Evolutionary conservation across 2,888 invertebrate species (phyloP), one percentile per base, ranked within the genome.

Genomic region (Dione vanillae): DNA sequence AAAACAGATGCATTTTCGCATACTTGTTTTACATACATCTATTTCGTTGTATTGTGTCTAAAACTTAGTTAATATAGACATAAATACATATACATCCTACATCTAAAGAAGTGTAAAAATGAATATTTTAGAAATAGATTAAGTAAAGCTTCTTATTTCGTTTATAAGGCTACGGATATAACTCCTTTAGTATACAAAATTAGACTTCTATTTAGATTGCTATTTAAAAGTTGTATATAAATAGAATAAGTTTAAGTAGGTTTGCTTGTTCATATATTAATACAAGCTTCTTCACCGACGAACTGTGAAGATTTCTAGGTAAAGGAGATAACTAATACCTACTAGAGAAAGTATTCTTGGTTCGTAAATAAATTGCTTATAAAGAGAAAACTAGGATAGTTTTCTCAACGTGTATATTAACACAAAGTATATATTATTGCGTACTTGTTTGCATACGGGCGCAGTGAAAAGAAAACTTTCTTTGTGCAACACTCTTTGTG

Each of bases 401-500:
- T 59, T 61, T 20, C 59, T 61, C 27, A 16, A 19, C 1, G 35
- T 49, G 9, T 16, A 40, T 64, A 49, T 47, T 19, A 64, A 64
- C 35, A 49, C 37, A 19, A 64, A 64, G 35, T 40, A 45, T 58
- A 43, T 49, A 47, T 67, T 67, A 72, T 70, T 61, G 54, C 14
- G 65, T 47, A 61, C 41, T 41, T 37, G 67, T 69, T 47, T 67
- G 52, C 61, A 52, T 67, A 47, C 61, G 64, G 64, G 52, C 47
- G 20, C n/a, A n/a, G 66, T 58, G 62, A 65, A 70, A 70, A 59
- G 65, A 67, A 72, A 65, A 64, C 40, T 51, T 61, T 19, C 54
- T 72, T 74, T 72, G 67, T 68, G 14, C 16, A 45, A 37, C 51
- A 43, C 61, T 67, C 67, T 72, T 70, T 74, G 67, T 67, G 56